Conservation (phyloP, 2,113 vertebrate species). For the Manacus vitellinus region DNA sequence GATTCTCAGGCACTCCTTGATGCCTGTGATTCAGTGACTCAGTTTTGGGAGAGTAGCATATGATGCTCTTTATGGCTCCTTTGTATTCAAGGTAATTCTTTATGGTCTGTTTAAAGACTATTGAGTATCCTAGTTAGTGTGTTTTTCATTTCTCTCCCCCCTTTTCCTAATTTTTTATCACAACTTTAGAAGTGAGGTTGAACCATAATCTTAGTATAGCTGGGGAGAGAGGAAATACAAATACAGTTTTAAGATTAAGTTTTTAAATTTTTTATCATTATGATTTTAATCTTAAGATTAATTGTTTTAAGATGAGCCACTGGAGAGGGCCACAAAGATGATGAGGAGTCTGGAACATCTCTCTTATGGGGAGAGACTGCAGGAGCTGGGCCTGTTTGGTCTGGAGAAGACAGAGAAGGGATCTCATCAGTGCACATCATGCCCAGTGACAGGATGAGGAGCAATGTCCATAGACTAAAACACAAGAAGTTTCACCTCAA, state of each 20-base stretch:
- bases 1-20: neutral
- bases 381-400: neutral
- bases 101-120: neutral
- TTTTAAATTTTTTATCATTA: neutral
- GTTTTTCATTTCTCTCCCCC: neutral
- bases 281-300: neutral
- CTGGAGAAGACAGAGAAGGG: neutral
- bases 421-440: neutral
- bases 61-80: neutral
- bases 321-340: neutral
- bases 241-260: neutral
- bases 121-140: neutral
- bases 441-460: neutral
- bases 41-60: neutral
- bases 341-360: neutral
- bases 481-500: neutral
- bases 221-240: neutral
- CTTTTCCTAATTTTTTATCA: neutral
- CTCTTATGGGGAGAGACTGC: neutral
- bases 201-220: neutral
- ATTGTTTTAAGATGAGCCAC: neutral
- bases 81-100: neutral
- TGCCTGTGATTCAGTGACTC: neutral
- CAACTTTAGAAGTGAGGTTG: neutral
- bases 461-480: neutral